Percentiles rank a stretch among this genome's conserved stretches.
phyloP scores from a whole-genome alignment of 2,113 vertebrate species.

The Brienomyrus brachyistius region DNA sequence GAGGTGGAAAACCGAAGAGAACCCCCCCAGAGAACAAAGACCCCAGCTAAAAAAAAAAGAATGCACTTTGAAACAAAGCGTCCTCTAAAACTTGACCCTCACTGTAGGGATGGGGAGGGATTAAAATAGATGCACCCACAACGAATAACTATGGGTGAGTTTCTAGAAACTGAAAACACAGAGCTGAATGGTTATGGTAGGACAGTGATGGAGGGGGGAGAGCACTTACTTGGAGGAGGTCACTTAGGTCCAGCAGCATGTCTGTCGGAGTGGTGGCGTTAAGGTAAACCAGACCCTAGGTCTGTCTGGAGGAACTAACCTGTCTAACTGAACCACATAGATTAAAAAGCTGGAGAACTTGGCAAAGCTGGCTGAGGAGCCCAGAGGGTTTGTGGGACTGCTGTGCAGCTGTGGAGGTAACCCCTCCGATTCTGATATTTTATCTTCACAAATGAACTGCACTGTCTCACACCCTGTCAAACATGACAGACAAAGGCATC shows the following conservation, averaged over 20 bases:
- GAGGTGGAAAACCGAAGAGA: not conserved
- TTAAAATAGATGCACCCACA: not conserved
- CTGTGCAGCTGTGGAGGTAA: not conserved
- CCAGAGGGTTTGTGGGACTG: constrained; percentile 9
- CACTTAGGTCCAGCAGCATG: constrained; percentile 95
- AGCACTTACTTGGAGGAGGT: constrained; percentile 81
- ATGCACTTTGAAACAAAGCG: not conserved
- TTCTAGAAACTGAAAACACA: not conserved
- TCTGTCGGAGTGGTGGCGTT: constrained; percentile 58
- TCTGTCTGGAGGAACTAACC: not conserved
- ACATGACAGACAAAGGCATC: too few species aligned
- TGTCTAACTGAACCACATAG: not conserved
- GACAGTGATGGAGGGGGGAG: not conserved
- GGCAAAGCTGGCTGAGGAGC: not conserved
- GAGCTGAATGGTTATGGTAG: not conserved
- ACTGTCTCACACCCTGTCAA: not conserved
- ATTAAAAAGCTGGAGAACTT: constrained; percentile 22
- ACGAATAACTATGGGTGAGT: not conserved
- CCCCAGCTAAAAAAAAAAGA: not conserved
- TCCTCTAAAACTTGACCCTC: not conserved
- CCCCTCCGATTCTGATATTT: not conserved
- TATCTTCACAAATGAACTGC: not conserved
- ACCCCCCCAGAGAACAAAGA: not conserved
- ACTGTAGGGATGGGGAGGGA: not conserved
- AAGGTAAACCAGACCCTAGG: constrained; percentile 13